A percentile compares a stretch with the other conserved stretches of the same genome.
These are phyloP conservation scores for Cryptus armator DNA, from an alignment of 2,888 invertebrate genomes.

Conservation along the genomic window DNA sequence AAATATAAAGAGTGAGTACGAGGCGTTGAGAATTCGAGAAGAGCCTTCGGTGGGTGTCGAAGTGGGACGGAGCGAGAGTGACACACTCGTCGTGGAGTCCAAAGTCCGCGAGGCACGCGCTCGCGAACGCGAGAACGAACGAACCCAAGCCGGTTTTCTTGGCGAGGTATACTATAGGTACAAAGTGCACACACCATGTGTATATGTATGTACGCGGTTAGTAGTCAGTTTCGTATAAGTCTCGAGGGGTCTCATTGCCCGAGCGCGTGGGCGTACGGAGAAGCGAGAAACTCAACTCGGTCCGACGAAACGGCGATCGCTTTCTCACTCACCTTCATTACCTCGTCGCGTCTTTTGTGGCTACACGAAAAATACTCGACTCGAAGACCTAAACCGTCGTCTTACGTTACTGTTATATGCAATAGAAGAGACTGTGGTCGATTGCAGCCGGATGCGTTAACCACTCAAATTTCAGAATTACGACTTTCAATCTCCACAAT, in stretches of 20 bases:
- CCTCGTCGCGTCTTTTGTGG: conserved; percentile 7
- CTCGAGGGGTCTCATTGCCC: conserved; percentile 42
- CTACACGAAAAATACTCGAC: conserved; percentile 2
- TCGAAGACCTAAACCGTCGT: background rate
- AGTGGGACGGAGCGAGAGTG: conserved; percentile 49
- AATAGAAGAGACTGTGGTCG: background rate
- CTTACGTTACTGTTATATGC: too few relatives aligned
- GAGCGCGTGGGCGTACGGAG: conserved; percentile 58
- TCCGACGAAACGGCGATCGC: conserved; percentile 34
- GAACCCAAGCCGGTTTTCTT: conserved; percentile 62
- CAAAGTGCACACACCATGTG: conserved; percentile 59
- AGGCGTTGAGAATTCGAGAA: conserved; percentile 47
- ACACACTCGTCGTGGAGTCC: conserved; percentile 69
- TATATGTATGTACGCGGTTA: background rate
- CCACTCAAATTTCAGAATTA: background rate
- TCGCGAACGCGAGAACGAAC: conserved; percentile 36
- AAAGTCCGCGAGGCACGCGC: conserved; percentile 71
- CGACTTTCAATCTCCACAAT: background rate
- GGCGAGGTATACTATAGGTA: conserved; percentile 57
- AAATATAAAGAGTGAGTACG: conserved; percentile 69
- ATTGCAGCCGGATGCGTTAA: background rate
- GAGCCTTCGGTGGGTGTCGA: background rate
- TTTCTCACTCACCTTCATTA: conserved; percentile 39
- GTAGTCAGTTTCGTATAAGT: conserved; percentile 12
- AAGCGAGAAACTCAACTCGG: conserved; percentile 48